Conservation (phyloP, 1,140 invertebrate species). For the Nilaparvata lugens region DNA sequence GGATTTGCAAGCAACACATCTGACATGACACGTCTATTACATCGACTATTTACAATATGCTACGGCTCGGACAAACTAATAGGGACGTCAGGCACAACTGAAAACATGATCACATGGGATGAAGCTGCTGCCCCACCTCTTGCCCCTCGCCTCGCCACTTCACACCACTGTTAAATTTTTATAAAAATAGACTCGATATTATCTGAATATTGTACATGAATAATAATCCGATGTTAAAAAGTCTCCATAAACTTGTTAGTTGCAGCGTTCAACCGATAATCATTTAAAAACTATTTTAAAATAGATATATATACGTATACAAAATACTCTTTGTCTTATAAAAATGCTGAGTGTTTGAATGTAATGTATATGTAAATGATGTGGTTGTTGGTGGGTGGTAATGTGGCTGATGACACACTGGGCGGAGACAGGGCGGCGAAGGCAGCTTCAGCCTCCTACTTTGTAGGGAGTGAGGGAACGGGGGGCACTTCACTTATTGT, state of each 20-base stretch:
- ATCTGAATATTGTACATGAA: background rate
- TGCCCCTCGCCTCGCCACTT: background rate
- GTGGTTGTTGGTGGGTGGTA: background rate
- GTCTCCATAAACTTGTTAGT: background rate
- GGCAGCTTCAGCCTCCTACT: too few species aligned
- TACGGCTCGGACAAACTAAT: background rate
- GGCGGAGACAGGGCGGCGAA: background rate
- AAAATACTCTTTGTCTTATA: too few species aligned
- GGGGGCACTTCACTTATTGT: too few species aligned
- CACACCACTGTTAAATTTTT: background rate
- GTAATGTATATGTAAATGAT: too few species aligned
- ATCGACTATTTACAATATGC: background rate
- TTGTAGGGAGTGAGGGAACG: too few species aligned
- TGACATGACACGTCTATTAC: conserved; percentile 1
- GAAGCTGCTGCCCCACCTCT: background rate
- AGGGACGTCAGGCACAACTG: background rate
- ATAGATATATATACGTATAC: too few species aligned
- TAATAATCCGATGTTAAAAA: background rate
- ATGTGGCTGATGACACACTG: background rate
- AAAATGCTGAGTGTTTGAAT: too few species aligned
- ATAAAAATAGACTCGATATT: background rate
- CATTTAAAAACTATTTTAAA: too few species aligned
- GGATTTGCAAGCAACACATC: conserved; percentile 13
- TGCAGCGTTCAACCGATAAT: background rate
- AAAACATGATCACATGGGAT: background rate